Evolutionary conservation across 2,797 vertebrate genomes (phyloP), one percentile per base, ranked within the genome.

Genomic region (Pyrocephalus nanus): DNA sequence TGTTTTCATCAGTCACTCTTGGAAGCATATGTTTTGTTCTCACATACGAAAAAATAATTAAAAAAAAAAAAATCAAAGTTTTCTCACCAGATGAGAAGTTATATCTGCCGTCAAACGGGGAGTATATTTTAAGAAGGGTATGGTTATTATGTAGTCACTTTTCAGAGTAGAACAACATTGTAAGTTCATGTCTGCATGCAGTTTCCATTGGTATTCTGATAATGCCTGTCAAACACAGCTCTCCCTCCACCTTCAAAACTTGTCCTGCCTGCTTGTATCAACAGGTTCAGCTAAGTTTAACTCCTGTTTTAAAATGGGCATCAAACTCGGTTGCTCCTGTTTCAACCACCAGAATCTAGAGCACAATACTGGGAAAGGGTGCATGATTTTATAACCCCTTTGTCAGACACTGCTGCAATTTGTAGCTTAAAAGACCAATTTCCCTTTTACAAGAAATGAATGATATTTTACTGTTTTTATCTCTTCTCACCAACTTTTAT

Each of bases 361-460:
- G 77, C 90, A 90, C 95, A 88, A 83, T 38, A 70, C 79, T 92
- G 94, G 93, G 94, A 84, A 95, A 96, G 94, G 93, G 90, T 96
- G 94, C 95, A 92, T 97, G 95, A 61, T 94, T 95, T 95, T 95
- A 96, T 97, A 97, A 94, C 94, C 96, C 95, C 96, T 97, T 97
- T 97, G 90, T 97, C 96, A 96, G 96, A 96, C 88, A 88, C 83
- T 61, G 77, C 88, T 97, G 94, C 86, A 51, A 82, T 89, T 93
- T 76, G 90, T 96, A 92, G 90, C 90, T 91, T 96, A 54, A 93
- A 94, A 81, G 69, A 92, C 57, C 71, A 47, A 9, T 84, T 90
- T 73, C 91, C 92, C 76, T 88, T 95, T 93, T 90, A 67, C 25
- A 72, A 95, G 71, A 90, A 79, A 77, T 64, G 47, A 5, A 19